phyloP scores from a whole-genome alignment of 2,113 vertebrate species.

The Bufo gargarizans region DNA sequence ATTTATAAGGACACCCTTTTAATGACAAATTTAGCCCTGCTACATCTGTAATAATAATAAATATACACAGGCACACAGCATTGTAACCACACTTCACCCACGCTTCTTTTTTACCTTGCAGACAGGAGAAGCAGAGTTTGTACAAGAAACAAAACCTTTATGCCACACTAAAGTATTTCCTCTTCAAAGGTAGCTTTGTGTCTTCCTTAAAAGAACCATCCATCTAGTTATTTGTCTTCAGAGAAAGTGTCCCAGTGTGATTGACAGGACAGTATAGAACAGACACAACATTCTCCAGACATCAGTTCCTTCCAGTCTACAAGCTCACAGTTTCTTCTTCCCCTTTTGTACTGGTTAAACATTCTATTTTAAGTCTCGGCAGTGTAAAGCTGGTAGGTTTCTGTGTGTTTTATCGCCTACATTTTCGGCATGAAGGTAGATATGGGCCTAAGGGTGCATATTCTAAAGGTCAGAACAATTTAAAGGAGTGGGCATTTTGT shows the following conservation, averaged over 20 bases:
- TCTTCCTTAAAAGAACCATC: background rate
- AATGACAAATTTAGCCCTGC: background rate
- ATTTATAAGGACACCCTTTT: background rate
- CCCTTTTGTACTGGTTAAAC: background rate
- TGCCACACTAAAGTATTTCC: background rate
- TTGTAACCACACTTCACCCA: background rate
- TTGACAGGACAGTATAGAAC: background rate
- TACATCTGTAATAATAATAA: background rate
- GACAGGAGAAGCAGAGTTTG: background rate
- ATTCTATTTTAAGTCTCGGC: background rate
- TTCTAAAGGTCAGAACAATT: background rate
- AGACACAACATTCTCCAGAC: background rate
- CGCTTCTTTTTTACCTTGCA: background rate
- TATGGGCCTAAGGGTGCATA: background rate
- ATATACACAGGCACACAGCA: background rate
- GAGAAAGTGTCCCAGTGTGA: background rate
- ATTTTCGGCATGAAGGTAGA: background rate
- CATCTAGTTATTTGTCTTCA: slow-evolving; percentile 10
- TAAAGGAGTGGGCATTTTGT: background rate
- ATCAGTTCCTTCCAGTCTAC: background rate
- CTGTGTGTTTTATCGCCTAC: background rate
- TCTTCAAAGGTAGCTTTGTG: background rate
- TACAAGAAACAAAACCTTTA: background rate
- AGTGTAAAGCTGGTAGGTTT: background rate
- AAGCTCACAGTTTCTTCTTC: background rate